A percentile compares a stretch with the other conserved stretches of the same genome.
Evolutionary conservation across 2,888 invertebrate genomes (phyloP).

Genomic region (Sabatieria punctata): DNA sequence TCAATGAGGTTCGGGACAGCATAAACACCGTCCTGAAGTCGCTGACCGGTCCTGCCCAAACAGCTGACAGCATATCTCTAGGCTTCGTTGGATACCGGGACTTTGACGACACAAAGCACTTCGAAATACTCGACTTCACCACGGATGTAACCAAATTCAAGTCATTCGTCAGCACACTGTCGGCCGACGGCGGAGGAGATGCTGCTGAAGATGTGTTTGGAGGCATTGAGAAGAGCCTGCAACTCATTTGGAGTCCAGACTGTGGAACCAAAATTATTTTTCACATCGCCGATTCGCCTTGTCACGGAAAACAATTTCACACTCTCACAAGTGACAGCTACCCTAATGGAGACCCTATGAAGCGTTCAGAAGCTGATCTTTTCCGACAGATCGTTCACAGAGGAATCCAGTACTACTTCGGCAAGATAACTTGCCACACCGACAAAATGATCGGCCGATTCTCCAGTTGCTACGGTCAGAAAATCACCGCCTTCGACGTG

Average conservation of each 20-base stretch:
- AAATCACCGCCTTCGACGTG: slow-evolving; percentile 5
- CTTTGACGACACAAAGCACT: slow-evolving; percentile 3
- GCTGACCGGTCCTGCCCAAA: background rate
- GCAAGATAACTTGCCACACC: slow-evolving; percentile 8
- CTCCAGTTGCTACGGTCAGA: slow-evolving; percentile 8
- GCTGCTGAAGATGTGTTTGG: slow-evolving; percentile 10
- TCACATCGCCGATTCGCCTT: slow-evolving; percentile 10
- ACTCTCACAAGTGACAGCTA: background rate
- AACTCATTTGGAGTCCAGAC: slow-evolving; percentile 6
- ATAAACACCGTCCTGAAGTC: slow-evolving; percentile 4
- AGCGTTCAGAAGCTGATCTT: background rate
- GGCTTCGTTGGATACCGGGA: slow-evolving; percentile 11
- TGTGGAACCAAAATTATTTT: slow-evolving; percentile 10
- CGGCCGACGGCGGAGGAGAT: slow-evolving; percentile 6
- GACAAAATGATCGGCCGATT: slow-evolving; percentile 10
- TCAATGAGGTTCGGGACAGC: slow-evolving; percentile 7
- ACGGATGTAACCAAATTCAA: slow-evolving; percentile 3
- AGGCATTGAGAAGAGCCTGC: slow-evolving; percentile 7
- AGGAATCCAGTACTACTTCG: slow-evolving; percentile 11
- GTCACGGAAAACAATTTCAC: slow-evolving; percentile 2
- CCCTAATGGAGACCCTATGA: slow-evolving; percentile 10
- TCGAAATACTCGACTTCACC: slow-evolving; percentile 4
- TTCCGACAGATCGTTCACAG: background rate
- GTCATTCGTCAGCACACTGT: slow-evolving; percentile 1
- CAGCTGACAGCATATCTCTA: background rate